Base-by-base conservation (phyloP, 2,113 vertebrate genomes). In the Odontophorus gujanensis region DNA sequence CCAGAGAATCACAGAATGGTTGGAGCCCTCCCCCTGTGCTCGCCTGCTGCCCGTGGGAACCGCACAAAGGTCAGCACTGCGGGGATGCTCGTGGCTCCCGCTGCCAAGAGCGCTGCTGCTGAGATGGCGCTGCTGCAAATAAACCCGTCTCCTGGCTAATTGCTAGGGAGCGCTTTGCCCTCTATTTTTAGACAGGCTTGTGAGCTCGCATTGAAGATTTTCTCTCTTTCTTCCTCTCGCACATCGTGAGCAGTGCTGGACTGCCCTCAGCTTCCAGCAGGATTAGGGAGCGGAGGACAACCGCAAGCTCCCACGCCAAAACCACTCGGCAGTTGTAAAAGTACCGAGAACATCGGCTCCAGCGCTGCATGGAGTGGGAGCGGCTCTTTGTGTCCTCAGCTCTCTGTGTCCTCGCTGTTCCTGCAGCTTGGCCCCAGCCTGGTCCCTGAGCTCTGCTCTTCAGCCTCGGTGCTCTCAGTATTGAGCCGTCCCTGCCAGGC, bases 161-260 rank as follows among this genome's bases (percentile, higher is more conserved):
- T 90, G 21, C 47, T 79, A 48, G 47, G 67, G 95, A 91, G 78
- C 71, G 8, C 81, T 95, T 85, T 20, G 36, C 88, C 57, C 95
- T 92, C 97, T 95, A 94, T 96, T 96, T 90, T 94, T 96, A 97
- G 96, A 85, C 69, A 81, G 80, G 80, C 85, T 91, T 75, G 38
- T 80, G 87, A 76, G 34, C 87, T 81, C 82, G 88, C 61, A 47
- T 51, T 62, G 93, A 89, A 97, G 94, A 95, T 97, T 92, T 63
- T 19, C 38, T 40, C 61, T 75, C 30, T 59, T 36, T 65, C 36
- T 65, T 80, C 65, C 81, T 85, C 62, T 85, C 24, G 34, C 59
- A 32, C 1, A 0, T 90, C 51, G 74, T 1, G 8, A 91, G 75
- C 19, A 1, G 1, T 11, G 2, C 57, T 65, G 75, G 92, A 87